phyloP scores from a whole-genome alignment of 2,888 invertebrate genomes.

The Rambutsinella grinnellia region DNA sequence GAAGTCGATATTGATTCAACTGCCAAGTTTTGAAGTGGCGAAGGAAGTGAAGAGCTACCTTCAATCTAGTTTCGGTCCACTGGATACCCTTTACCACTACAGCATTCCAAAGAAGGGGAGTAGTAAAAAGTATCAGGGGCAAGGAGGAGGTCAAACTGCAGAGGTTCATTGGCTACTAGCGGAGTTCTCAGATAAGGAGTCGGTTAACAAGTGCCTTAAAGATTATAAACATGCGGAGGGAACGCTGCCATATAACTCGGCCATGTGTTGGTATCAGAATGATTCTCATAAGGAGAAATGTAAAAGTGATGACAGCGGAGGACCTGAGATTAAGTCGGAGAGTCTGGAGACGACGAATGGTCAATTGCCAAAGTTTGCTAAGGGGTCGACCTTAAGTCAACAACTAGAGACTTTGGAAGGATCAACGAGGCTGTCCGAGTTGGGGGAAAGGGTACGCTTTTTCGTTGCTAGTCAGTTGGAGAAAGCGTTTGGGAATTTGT shows the following conservation, averaged over 20 bases:
- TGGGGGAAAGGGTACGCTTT: constrained; percentile 59
- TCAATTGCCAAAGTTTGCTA: constrained; percentile 44
- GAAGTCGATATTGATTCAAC: constrained; percentile 62
- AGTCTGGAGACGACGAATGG: constrained; percentile 16
- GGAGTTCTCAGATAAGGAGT: constrained; percentile 55
- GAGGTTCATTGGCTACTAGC: constrained; percentile 63
- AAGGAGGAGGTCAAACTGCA: constrained; percentile 2
- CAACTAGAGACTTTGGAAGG: constrained; percentile 57
- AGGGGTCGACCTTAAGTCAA: constrained; percentile 54
- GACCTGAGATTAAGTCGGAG: constrained; percentile 34
- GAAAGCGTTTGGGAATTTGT: constrained; percentile 49
- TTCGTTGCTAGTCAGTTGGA: constrained; percentile 62
- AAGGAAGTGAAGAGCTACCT: constrained; percentile 55
- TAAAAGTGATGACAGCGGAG: background rate
- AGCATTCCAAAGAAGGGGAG: constrained; percentile 45
- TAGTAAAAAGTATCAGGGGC: background rate
- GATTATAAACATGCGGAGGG: constrained; percentile 54
- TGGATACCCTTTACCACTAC: constrained; percentile 59
- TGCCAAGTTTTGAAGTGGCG: constrained; percentile 32
- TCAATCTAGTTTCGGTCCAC: constrained; percentile 55
- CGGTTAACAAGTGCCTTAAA: constrained; percentile 48
- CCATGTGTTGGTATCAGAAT: constrained; percentile 58
- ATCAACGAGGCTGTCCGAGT: constrained; percentile 52
- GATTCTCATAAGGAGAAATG: constrained; percentile 19
- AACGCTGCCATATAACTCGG: constrained; percentile 55